phyloP scores from a whole-genome alignment of 2,888 invertebrate species.

The Epicampocera succincta region DNA sequence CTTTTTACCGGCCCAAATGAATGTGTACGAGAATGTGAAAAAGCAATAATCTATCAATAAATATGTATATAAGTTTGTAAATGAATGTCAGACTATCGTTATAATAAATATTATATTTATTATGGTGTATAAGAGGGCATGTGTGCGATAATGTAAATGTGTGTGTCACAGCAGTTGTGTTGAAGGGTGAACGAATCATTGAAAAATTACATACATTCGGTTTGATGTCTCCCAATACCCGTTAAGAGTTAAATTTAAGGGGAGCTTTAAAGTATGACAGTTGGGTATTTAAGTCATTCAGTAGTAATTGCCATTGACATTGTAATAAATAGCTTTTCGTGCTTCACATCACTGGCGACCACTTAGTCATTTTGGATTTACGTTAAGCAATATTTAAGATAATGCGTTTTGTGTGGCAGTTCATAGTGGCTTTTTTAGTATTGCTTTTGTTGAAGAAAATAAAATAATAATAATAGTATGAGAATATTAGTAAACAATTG shows the following conservation, averaged over 20 bases:
- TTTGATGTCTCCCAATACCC: background rate
- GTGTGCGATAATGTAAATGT: background rate
- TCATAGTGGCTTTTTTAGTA: slow-evolving; percentile 5
- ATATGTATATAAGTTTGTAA: slow-evolving; percentile 55
- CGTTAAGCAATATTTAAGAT: slow-evolving; percentile 32
- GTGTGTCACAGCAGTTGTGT: background rate
- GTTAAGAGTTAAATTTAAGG: background rate
- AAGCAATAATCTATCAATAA: slow-evolving; percentile 62
- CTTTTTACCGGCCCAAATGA: background rate
- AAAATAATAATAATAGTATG: too few relatives aligned
- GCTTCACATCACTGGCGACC: slow-evolving; percentile 65
- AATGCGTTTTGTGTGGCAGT: slow-evolving; percentile 8
- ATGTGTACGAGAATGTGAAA: background rate
- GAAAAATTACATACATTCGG: background rate
- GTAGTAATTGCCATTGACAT: slow-evolving; percentile 65
- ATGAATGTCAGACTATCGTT: slow-evolving; percentile 57
- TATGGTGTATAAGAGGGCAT: background rate
- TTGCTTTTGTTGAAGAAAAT: too few relatives aligned
- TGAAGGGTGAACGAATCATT: slow-evolving; percentile 25
- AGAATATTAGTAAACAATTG: too few relatives aligned
- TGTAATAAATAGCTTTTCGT: slow-evolving; percentile 66
- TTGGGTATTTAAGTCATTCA: slow-evolving; percentile 33
- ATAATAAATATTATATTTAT: slow-evolving; percentile 34
- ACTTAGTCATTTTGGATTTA: slow-evolving; percentile 54
- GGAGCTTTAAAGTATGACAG: slow-evolving; percentile 45